Evolutionary conservation across 2,797 vertebrate genomes (phyloP).

Genomic region (Cuculus canorus): DNA sequence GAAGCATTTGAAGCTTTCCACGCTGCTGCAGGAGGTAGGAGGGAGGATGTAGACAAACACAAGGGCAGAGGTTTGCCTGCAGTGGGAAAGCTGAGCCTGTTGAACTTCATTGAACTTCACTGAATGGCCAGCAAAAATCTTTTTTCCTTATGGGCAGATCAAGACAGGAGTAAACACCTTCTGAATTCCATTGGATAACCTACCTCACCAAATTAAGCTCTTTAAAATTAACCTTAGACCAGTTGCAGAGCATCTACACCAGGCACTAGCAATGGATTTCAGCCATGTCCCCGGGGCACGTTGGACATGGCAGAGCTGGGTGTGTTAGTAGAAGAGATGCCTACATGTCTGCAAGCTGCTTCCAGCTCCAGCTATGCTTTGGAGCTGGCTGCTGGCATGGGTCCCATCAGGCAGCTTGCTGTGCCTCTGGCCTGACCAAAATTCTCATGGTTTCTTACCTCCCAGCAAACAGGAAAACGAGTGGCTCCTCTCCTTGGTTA

Average conservation of each 20-base stretch:
- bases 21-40: neutral
- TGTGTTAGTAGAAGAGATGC: neutral
- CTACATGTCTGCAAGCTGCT: neutral
- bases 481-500: neutral
- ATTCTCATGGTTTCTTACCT: neutral
- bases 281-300: rapidly evolving
- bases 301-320: rapidly evolving
- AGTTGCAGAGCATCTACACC: neutral
- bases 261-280: neutral
- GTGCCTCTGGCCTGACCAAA: neutral
- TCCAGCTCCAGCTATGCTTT: neutral
- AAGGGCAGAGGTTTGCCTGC: neutral
- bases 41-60: neutral
- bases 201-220: neutral
- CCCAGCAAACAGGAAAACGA: neutral
- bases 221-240: neutral
- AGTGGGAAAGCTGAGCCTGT: neutral
- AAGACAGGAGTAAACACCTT: neutral
- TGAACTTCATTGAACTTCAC: neutral
- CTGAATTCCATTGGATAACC: neutral
- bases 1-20: neutral
- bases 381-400: neutral
- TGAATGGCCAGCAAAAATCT: neutral
- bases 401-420: neutral
- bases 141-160: neutral